Conservation (phyloP, 2,888 invertebrate genomes). For the Lycophotia porphyrea region DNA sequence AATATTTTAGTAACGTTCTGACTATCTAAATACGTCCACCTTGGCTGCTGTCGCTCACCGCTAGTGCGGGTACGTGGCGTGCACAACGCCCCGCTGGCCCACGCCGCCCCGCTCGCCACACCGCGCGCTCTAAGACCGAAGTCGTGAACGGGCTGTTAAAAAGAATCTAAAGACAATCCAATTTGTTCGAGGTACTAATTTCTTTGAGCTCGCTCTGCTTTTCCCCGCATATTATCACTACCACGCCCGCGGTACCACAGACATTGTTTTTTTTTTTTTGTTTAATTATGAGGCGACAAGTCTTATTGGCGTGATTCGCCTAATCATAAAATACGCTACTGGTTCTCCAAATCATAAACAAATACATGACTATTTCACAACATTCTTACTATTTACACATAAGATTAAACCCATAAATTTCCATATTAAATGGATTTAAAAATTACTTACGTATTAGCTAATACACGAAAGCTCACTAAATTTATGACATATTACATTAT, state of each 20-base stretch:
- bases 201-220: neutral
- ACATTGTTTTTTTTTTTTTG: neutral
- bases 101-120: too few relatives aligned
- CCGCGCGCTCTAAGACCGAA: too few relatives aligned
- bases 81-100: too few relatives aligned
- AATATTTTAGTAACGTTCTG: too few relatives aligned
- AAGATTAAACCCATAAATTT: neutral
- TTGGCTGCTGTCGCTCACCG: too few relatives aligned
- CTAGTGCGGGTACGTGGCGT: too few relatives aligned
- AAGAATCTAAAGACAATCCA: neutral
- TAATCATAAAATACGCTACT: neutral
- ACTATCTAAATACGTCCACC: too few relatives aligned
- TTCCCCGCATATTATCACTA: neutral
- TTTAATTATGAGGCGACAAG: neutral
- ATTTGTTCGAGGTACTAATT: neutral
- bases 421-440: neutral
- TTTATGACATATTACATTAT: neutral
- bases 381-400: constrained; percentile 30
- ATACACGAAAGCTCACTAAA: neutral
- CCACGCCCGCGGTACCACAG: neutral
- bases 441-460: neutral
- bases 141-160: too few relatives aligned
- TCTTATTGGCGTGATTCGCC: neutral
- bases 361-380: neutral
- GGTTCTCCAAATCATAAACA: neutral